Percentiles rank a stretch among this genome's conserved stretches.
These are phyloP conservation scores for Leptarthrus brevirostris DNA, from an alignment of 2,888 invertebrate species.

Conservation along the genomic window DNA sequence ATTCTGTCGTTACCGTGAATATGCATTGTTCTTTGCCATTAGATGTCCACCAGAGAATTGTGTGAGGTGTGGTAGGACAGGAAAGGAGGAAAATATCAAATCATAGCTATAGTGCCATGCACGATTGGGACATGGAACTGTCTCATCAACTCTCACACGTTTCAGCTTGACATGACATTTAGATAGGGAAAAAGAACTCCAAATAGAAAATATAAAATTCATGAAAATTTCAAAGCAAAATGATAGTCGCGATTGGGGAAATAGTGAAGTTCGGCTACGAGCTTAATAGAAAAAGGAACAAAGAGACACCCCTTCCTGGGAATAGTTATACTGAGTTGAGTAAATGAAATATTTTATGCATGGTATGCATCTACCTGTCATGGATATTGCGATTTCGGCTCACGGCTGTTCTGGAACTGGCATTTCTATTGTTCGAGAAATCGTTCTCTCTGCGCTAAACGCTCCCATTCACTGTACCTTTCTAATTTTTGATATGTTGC, in stretches of 20 bases:
- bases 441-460: background rate
- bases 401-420: background rate
- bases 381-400: conserved; percentile 40
- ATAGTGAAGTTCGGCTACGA: background rate
- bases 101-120: background rate
- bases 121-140: background rate
- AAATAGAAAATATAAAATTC: conserved; percentile 46
- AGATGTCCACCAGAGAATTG: conserved; percentile 17
- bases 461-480: background rate
- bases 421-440: conserved; percentile 17
- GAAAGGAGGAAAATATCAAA: background rate
- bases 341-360: conserved; percentile 47
- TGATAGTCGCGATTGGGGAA: conserved; percentile 25
- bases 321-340: conserved; percentile 37
- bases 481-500: conserved; percentile 23
- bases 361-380: conserved; percentile 34
- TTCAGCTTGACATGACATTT: conserved; percentile 35
- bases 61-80: background rate
- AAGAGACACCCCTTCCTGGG: conserved; percentile 7
- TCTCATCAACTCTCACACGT: conserved; percentile 1
- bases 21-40: conserved; percentile 16
- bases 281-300: conserved; percentile 12
- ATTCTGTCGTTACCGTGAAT: conserved; percentile 4
- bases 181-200: background rate
- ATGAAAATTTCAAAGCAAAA: conserved; percentile 39